These are phyloP conservation scores for Parelbella ahira DNA, from an alignment of 2,888 invertebrate genomes.

Conservation along the genomic window DNA sequence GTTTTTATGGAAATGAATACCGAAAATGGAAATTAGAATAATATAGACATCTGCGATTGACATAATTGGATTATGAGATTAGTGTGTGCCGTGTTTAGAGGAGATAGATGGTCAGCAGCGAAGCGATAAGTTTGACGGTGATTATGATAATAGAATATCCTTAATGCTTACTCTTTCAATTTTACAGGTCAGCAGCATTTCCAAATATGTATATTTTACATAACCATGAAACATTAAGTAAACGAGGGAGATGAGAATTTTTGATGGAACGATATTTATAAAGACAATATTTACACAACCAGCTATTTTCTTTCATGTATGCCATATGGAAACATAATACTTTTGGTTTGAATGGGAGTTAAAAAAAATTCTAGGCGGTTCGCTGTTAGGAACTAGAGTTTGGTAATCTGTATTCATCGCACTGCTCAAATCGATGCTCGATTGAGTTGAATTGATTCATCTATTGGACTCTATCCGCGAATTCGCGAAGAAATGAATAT, in stretches of 20 bases:
- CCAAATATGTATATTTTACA: too few relatives aligned
- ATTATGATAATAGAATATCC: too few relatives aligned
- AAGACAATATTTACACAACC: conserved; percentile 31
- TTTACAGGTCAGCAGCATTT: too few relatives aligned
- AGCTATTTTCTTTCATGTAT: conserved; percentile 28
- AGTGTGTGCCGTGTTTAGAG: too few relatives aligned
- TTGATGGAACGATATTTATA: conserved; percentile 22
- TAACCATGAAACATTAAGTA: conserved; percentile 23
- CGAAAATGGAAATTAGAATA: too few relatives aligned
- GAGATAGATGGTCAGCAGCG: too few relatives aligned
- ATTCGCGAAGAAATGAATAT: too few relatives aligned
- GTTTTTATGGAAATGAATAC: too few relatives aligned
- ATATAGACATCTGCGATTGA: too few relatives aligned
- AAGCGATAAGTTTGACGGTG: too few relatives aligned
- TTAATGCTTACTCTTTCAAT: too few relatives aligned
- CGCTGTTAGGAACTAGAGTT: conserved; percentile 34
- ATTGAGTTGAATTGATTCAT: conserved; percentile 42
- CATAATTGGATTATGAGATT: too few relatives aligned
- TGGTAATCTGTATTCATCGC: conserved; percentile 33
- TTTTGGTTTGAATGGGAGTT: conserved; percentile 14
- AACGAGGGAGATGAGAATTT: conserved; percentile 20
- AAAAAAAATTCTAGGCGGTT: conserved; percentile 40
- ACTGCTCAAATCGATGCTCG: conserved; percentile 25
- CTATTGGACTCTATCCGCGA: conserved; percentile 41
- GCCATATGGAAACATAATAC: conserved; percentile 28